Percentiles rank a stretch among this genome's conserved stretches.
These are phyloP conservation scores for Acanthurus lineatus DNA, from an alignment of 2,797 vertebrate species.

Conservation along the genomic window DNA sequence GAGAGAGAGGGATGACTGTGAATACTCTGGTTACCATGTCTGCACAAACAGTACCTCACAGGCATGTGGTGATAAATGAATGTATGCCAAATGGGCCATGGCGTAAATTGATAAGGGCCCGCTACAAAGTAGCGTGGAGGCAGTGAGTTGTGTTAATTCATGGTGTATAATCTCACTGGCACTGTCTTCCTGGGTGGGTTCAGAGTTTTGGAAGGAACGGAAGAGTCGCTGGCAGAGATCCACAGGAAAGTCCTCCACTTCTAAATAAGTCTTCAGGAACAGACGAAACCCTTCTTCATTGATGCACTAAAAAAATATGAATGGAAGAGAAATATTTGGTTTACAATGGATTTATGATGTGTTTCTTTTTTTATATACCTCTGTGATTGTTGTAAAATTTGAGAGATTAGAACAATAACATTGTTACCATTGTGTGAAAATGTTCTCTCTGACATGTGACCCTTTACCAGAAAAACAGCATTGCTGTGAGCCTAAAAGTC, in stretches of 20 bases:
- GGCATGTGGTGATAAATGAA: slow-evolving; percentile 48
- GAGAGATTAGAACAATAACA: slow-evolving; percentile 12
- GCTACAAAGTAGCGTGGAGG: slow-evolving; percentile 39
- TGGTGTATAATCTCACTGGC: slow-evolving; percentile 76
- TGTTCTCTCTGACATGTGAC: neutral
- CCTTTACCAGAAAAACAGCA: neutral
- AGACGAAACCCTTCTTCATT: slow-evolving; percentile 91
- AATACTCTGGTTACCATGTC: slow-evolving; percentile 49
- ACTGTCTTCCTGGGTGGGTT: slow-evolving; percentile 70
- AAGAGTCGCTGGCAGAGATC: slow-evolving; percentile 91
- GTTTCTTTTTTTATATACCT: neutral
- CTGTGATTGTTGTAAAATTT: slow-evolving; percentile 15
- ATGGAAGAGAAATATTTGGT: slow-evolving; percentile 11
- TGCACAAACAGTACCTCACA: slow-evolving; percentile 34
- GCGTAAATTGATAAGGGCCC: slow-evolving; percentile 57
- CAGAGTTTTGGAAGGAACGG: slow-evolving; percentile 89
- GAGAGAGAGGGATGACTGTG: slow-evolving; percentile 18
- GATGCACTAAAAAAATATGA: slow-evolving; percentile 84
- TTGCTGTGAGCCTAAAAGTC: neutral
- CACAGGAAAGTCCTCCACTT: slow-evolving; percentile 88
- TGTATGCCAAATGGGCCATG: slow-evolving; percentile 49
- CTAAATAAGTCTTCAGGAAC: slow-evolving; percentile 93
- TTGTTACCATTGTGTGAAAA: slow-evolving; percentile 18
- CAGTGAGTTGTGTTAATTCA: slow-evolving; percentile 43
- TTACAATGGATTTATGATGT: neutral